Base-by-base conservation (phyloP, 2,888 invertebrate genomes). In the Rhogogaster chlorosoma region DNA sequence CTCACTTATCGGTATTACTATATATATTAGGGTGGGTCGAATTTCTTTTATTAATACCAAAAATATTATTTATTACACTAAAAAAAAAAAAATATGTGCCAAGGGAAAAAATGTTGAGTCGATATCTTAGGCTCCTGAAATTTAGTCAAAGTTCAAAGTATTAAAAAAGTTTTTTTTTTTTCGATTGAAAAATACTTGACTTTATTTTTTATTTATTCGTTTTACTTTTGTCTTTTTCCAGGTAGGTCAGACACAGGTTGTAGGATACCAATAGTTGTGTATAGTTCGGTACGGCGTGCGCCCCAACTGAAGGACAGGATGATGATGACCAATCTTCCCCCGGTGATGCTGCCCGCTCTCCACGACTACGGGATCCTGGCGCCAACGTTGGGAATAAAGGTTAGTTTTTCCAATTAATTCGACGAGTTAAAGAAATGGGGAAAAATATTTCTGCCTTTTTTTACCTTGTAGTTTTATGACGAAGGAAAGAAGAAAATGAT, bases 321-420 rank as follows among this genome's bases (percentile, higher is more conserved):
- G 93, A 93, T 93, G 93, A 93, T 93, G 93, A 89, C 93, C 88
- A 93, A 93, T 90, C 89, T 93, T 90, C 93, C 93, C 89, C 93
- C 93, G 88, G 93, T 93, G 90, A 93, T 93, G 92, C 91, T 93
- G 90, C 93, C 93, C 86, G 89, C 93, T 85, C 90, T 93, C 83
- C 92, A 93, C 88, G 93, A 93, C 89, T 93, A 93, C 89, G 93
- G 93, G 87, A 93, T 93, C 91, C 89, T 93, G 87, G 90, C 93
- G 83, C 93, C 93, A 29, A 92, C 93, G 87, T 92, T 93, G 86
- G 93, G 93, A 88, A 92, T 93, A 88, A 93, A 93, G 93, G 93
- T 93, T 89, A 91, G 92, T 89, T 85, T 80, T 29, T 12, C 5
- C 5, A n/a, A 15, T 29, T 1, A 32, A 61, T 29, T 61, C 29